A percentile compares a stretch with the other conserved stretches of the same genome.
phyloP scores from a whole-genome alignment of 2,888 invertebrate genomes.

The Palloptera scutellata region DNA sequence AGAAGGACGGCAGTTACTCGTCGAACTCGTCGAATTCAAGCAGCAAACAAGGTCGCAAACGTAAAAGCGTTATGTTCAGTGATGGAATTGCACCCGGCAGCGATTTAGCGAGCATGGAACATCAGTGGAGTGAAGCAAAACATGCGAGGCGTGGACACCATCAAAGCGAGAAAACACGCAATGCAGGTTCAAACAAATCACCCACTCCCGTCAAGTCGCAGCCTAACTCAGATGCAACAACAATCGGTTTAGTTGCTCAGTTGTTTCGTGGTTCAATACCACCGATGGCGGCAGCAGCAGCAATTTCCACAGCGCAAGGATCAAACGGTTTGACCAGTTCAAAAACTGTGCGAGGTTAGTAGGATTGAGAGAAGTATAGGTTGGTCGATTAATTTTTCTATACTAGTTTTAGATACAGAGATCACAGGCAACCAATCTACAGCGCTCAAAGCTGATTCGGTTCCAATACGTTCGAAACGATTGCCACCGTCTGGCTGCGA shows the following conservation, averaged over 20 bases:
- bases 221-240: slow-evolving; percentile 46
- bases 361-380: too few species aligned
- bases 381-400: background rate
- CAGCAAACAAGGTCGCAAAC: slow-evolving; percentile 66
- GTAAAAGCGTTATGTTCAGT: slow-evolving; percentile 85
- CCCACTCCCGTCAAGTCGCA: slow-evolving; percentile 47
- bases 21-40: slow-evolving; percentile 51
- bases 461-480: slow-evolving; percentile 47
- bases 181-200: slow-evolving; percentile 36
- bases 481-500: slow-evolving; percentile 52
- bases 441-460: slow-evolving; percentile 36
- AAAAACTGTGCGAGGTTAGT: slow-evolving; percentile 10
- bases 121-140: slow-evolving; percentile 68
- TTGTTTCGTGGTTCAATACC: slow-evolving; percentile 59
- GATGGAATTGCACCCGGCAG: slow-evolving; percentile 88
- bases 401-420: slow-evolving; percentile 23
- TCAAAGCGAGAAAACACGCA: slow-evolving; percentile 42
- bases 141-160: slow-evolving; percentile 55
- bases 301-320: slow-evolving; percentile 42
- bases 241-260: slow-evolving; percentile 55
- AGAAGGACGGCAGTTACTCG: slow-evolving; percentile 65
- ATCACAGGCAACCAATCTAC: slow-evolving; percentile 7
- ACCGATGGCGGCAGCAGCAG: slow-evolving; percentile 54
- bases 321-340: background rate
- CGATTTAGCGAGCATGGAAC: slow-evolving; percentile 78